These are phyloP conservation scores for Keiferia lycopersicella DNA, from an alignment of 2,888 invertebrate species.

Conservation along the genomic window DNA sequence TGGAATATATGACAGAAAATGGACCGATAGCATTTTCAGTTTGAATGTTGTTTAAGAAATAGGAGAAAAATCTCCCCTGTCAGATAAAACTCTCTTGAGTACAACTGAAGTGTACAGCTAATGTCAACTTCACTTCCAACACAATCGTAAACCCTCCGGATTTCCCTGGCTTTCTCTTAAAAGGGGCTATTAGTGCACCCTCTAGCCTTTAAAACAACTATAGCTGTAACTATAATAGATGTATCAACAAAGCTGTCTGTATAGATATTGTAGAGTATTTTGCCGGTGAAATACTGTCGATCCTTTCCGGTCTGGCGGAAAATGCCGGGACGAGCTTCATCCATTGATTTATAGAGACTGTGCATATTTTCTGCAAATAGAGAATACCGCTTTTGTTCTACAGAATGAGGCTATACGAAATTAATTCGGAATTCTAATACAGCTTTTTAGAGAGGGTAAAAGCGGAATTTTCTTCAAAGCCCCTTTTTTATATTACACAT, in stretches of 20 bases:
- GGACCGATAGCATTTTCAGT: neutral
- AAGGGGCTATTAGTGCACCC: conserved; percentile 21
- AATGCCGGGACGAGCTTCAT: conserved; percentile 37
- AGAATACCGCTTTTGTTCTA: neutral
- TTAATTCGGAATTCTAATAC: neutral
- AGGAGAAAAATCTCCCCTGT: neutral
- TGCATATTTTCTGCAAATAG: conserved; percentile 26
- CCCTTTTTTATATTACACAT: neutral
- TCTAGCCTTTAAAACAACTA: conserved; percentile 10
- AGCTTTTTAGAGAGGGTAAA: neutral
- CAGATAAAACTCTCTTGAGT: neutral
- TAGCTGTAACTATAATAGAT: conserved; percentile 1
- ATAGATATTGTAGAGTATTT: conserved; percentile 26
- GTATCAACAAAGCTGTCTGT: conserved; percentile 22
- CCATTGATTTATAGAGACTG: conserved; percentile 36
- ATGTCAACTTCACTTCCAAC: conserved; percentile 11
- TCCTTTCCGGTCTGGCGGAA: conserved; percentile 45
- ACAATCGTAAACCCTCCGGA: conserved; percentile 17
- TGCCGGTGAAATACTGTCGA: conserved; percentile 44
- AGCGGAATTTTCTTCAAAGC: neutral
- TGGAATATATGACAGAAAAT: too few relatives aligned
- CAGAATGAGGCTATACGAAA: neutral
- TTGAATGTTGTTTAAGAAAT: neutral
- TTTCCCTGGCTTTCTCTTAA: conserved; percentile 15
- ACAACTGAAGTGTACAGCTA: conserved; percentile 2